Evolutionary conservation across 2,113 vertebrate species (phyloP).

Genomic region (Ceyx margarethae): DNA sequence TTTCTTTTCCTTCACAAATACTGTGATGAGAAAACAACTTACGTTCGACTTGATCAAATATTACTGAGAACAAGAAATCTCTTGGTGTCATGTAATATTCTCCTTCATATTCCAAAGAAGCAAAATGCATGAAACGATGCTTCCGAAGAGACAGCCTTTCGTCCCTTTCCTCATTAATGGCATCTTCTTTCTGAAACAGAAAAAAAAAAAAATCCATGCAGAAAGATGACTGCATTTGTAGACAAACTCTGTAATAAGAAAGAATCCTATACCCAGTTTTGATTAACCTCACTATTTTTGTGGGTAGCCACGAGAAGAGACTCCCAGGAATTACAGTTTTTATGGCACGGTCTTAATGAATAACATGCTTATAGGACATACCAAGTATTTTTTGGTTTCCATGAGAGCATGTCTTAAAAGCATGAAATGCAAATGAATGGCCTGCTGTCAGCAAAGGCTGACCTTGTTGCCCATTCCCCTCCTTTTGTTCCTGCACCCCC

Average conservation of each 20-base stretch:
- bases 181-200: slow-evolving; percentile 67
- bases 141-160: slow-evolving; percentile 75
- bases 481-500: not conserved
- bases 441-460: not conserved
- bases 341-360: not conserved
- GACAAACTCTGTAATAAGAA: not conserved
- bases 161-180: slow-evolving; percentile 15
- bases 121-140: slow-evolving; percentile 88
- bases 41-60: slow-evolving; percentile 90
- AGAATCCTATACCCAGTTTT: not conserved
- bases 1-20: not conserved
- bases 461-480: not conserved
- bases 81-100: slow-evolving; percentile 95
- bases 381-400: not conserved
- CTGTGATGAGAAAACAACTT: slow-evolving; percentile 66
- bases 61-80: slow-evolving; percentile 93
- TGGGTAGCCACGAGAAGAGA: not conserved
- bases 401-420: not conserved
- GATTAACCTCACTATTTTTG: not conserved
- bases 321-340: not conserved
- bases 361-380: not conserved
- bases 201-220: slow-evolving; percentile 11
- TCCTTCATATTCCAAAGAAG: slow-evolving; percentile 84
- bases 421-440: not conserved
- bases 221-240: not conserved